A percentile compares a stretch with the other conserved stretches of the same genome.
Evolutionary conservation across 2,888 invertebrate species (phyloP).

Genomic region (Melinopterus prodromus): DNA sequence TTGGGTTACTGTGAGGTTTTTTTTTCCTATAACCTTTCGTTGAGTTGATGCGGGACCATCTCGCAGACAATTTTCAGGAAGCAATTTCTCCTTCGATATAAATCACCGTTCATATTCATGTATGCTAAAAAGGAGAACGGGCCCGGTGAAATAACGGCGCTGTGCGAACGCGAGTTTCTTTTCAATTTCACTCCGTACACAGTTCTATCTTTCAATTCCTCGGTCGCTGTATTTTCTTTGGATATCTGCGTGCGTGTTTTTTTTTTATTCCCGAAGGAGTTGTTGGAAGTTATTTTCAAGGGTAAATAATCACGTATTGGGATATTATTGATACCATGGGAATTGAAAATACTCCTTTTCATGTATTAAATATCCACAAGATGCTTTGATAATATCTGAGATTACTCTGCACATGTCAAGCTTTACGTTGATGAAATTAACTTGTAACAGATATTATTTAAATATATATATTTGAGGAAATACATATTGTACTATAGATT

Average conservation of each 20-base stretch:
- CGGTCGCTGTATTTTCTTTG: conserved; percentile 16
- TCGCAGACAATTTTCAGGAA: conserved; percentile 22
- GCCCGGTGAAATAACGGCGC: not conserved
- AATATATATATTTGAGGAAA: no score
- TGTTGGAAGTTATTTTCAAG: no score
- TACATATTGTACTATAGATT: no score
- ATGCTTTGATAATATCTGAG: no score
- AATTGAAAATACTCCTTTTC: no score
- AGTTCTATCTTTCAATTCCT: conserved; percentile 22
- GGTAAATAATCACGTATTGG: no score
- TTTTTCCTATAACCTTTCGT: not conserved
- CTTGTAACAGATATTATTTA: no score
- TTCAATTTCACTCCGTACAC: conserved; percentile 23
- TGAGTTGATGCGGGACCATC: not conserved
- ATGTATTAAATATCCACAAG: no score
- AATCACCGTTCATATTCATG: conserved; percentile 26
- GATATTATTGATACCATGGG: no score
- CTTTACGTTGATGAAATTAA: no score
- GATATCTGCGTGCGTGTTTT: not conserved
- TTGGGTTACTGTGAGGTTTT: not conserved
- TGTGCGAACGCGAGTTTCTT: conserved; percentile 14
- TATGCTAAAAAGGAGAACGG: conserved; percentile 19
- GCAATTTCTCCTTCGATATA: conserved; percentile 22
- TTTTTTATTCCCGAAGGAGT: not conserved
- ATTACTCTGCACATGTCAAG: no score